Evolutionary conservation across 2,113 vertebrate genomes (phyloP), one percentile per base, ranked within the genome.

Genomic region (Prinia subflava): DNA sequence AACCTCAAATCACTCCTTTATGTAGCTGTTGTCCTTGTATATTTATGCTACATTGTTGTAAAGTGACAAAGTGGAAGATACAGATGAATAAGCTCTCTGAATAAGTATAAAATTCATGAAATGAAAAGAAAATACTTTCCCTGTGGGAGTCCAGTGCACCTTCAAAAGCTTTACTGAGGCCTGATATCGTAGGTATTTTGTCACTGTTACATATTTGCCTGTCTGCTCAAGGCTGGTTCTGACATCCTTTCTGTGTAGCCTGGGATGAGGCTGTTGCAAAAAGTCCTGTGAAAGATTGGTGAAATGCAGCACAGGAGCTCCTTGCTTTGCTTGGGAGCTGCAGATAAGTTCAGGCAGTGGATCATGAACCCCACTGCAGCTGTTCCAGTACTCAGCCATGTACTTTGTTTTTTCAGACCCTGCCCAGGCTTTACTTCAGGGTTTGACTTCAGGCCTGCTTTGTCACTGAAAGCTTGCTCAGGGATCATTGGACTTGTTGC

Each of bases 221-320:
- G 33, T 46, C 25, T 33, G 10, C 16, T 30, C n/a, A 15, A 37
- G 60, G 22, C 33, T 81, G 9, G 15, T 30, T 80, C 57, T 41
- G 41, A 24, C 10, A 41, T 0, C 0, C 35, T 22, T 25, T 27
- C 31, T 50, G 44, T 11, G 18, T 18, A 59, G 25, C 35, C 31
- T 57, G 31, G 30, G 44, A 42, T 44, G 21, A 53, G 2, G 9
- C 5, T 83, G 41, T 17, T 49, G 16, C 4, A 7, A 44, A 37
- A 64, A 21, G n/a, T 16, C 31, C 13, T n/a, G 4, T 31, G 47
- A 25, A 88, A 9, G 15, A 52, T 27, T 3, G 5, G 33, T 3
- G 1, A 60, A 76, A 70, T 49, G n/a, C 15, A n/a, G 5, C 15
- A n/a, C 11, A 17, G 24, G 8, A 10, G 9, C 8, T 93, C 19